Evolutionary conservation across 2,888 invertebrate genomes (phyloP), one percentile per base, ranked within the genome.

Genomic region (Patella ulyssiponensis): DNA sequence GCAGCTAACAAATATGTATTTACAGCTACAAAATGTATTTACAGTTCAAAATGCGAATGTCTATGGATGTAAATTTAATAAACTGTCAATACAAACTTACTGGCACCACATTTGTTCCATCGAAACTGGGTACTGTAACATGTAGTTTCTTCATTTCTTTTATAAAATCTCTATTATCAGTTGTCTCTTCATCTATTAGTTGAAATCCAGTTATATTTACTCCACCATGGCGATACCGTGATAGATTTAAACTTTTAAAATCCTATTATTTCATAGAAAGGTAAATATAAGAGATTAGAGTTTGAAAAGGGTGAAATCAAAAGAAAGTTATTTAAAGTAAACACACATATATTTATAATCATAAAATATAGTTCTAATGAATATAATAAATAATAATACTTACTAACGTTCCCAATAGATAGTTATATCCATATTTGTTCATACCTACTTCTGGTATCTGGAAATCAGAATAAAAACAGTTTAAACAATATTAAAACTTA

Each of bases 141-240:
- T 54, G 20, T 20, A 54, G 20, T 51, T 73, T 52, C 54, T 56
- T 52, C 44, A 33, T 56, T n/a, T 53, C 27, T 23, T 20, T 20
- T 23, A 23, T 23, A 93, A 85, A 82, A 27, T 81, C 78, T 53
- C 79, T 76, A n/a, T 81, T 64, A 51, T 81, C 78, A 14, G 71
- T 69, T 44, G 78, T 84, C 82, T 95, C 94, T 17, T 96, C 96
- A 91, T 98, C 96, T 74, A 98, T 95, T 84, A 98, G 93, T 83
- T 97, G 94, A 90, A 98, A 95, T 3, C 97, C 97, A 1, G 98
- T 98, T 85, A 99, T 96, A 92, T 98, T 98, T 56, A 98, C 97
- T 56, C 98, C 98, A 15, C 97, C 96, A 91, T 97, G 97, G 91
- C 96, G 96, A 92, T 98, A 98, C 91, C 97, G 96, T 89, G 97